These are phyloP conservation scores for Drosophila saltans DNA, from an alignment of 1,140 invertebrate species.

Conservation along the genomic window DNA sequence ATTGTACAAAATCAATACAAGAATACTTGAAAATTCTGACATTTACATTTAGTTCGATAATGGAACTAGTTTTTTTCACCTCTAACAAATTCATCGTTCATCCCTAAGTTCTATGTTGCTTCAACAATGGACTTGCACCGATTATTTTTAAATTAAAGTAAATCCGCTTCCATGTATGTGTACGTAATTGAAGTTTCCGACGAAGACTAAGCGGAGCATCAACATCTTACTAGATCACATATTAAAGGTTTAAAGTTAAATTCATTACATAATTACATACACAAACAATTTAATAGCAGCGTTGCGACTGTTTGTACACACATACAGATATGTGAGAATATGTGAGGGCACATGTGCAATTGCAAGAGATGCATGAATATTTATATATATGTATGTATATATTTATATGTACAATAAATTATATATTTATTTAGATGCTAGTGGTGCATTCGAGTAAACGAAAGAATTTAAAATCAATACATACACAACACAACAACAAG, in stretches of 20 bases:
- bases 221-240: not conserved
- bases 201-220: conserved; percentile 37
- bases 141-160: conserved; percentile 12
- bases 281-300: not conserved
- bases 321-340: not conserved
- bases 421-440: conserved; percentile 14
- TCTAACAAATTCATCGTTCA: not conserved
- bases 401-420: not conserved
- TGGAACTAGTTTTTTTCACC: not conserved
- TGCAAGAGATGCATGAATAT: conserved; percentile 19
- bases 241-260: not conserved
- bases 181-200: conserved; percentile 15
- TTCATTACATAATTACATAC: conserved; percentile 2
- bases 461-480: not conserved
- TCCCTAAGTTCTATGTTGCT: not conserved
- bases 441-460: not conserved
- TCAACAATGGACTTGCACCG: conserved; percentile 5
- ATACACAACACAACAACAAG: not conserved
- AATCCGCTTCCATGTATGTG: conserved; percentile 25
- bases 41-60: not conserved
- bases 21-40: not conserved
- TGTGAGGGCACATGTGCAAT: conserved; percentile 14
- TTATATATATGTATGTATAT: conserved; percentile 13
- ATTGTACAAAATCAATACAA: not conserved
- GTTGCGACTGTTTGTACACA: not conserved